These are phyloP conservation scores for Lepidurus couesii DNA, from an alignment of 1,140 invertebrate genomes.

Conservation along the genomic window DNA sequence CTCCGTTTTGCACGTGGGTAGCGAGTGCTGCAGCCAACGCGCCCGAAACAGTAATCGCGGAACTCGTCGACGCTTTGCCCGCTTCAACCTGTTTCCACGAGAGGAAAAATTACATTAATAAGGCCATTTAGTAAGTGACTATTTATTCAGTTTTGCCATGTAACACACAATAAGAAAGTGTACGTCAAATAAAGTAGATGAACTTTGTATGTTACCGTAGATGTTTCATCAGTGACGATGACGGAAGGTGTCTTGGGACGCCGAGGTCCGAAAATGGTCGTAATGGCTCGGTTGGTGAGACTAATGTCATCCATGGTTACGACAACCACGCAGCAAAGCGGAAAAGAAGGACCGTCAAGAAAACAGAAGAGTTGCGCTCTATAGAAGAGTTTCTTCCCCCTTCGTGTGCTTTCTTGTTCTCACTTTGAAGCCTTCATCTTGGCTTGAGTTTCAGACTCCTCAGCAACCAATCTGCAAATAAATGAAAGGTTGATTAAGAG, in stretches of 20 bases:
- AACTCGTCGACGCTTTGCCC: background rate
- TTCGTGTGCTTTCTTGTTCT: background rate
- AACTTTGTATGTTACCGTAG: conserved; percentile 9
- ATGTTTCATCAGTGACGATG: conserved; percentile 58
- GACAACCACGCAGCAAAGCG: background rate
- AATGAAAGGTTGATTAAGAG: no score
- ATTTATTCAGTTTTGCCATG: no score
- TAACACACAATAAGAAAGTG: background rate
- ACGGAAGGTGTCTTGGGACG: conserved; percentile 63
- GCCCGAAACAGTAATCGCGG: background rate
- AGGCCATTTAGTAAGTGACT: no score
- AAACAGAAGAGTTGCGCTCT: background rate
- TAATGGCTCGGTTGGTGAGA: conserved; percentile 10
- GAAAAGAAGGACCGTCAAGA: background rate
- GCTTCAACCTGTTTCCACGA: background rate
- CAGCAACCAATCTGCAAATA: no score
- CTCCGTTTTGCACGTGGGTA: background rate
- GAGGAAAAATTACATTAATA: background rate
- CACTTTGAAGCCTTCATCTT: background rate
- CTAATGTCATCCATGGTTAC: conserved; percentile 10
- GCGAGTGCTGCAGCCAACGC: background rate
- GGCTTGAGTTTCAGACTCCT: background rate
- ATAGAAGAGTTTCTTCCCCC: background rate
- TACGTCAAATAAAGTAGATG: background rate
- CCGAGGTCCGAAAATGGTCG: conserved; percentile 68